phyloP scores from a whole-genome alignment of 2,888 invertebrate genomes.

The Rhopalosiphum nymphaeae region DNA sequence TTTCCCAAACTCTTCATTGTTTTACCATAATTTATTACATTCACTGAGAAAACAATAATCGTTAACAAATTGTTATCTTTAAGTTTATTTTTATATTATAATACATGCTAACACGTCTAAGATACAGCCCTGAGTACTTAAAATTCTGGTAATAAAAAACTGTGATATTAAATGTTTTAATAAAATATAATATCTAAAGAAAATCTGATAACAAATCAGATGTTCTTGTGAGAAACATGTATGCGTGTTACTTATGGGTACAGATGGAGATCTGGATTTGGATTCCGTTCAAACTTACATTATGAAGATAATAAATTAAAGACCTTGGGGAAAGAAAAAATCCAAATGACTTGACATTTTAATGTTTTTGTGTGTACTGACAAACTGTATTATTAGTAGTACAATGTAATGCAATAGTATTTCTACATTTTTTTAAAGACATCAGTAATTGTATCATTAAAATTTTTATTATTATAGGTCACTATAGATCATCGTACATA shows the following conservation, averaged over 20 bases:
- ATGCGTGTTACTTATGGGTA: neutral
- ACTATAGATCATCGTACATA: constrained; percentile 7
- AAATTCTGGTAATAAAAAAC: neutral
- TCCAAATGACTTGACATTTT: constrained; percentile 43
- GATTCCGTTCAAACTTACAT: constrained; percentile 21
- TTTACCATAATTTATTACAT: neutral
- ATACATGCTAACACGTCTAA: neutral
- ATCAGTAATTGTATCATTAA: constrained; percentile 17
- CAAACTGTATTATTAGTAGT: neutral
- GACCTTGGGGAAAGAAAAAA: constrained; percentile 38
- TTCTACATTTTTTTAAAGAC: neutral
- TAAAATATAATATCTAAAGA: neutral
- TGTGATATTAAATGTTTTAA: neutral
- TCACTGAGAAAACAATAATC: neutral
- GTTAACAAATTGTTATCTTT: neutral
- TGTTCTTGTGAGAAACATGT: neutral
- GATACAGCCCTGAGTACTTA: neutral
- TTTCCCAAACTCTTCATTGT: neutral
- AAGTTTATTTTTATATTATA: neutral
- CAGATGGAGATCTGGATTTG: neutral
- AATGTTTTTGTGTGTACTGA: constrained; percentile 30
- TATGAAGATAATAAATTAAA: neutral
- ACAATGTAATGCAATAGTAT: constrained; percentile 14
- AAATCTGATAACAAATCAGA: neutral
- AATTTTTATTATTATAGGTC: constrained; percentile 7